Base-by-base conservation (phyloP, 2,888 invertebrate genomes). In the Eupithecia insigniata region DNA sequence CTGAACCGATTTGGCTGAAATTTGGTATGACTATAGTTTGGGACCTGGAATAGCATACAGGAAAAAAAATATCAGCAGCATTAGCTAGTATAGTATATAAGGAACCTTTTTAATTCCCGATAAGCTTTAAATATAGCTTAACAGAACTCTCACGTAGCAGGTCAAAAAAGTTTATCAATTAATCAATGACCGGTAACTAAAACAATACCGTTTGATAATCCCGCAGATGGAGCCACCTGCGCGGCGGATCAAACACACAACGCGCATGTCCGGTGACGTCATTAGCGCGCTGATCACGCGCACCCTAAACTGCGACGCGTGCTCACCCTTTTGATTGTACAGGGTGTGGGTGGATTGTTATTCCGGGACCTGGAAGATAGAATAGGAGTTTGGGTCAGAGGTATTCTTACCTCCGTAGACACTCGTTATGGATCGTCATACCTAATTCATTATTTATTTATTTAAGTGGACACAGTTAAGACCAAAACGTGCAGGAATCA, bases 261-360 rank as follows among this genome's bases (percentile, higher is more conserved):
- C 66, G 69, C 66, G 78, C 73, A 66, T 76, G 77, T 76, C 74
- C 74, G 73, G 75, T 61, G 81, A 82, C 87, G 85, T 89, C 90
- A 93, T 93, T 92, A 92, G 88, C 86, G 90, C 87, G 85, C 93
- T 79, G 84, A 89, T 89, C 93, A 93, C 93, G 93, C 88, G 89
- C 90, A 81, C 84, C 85, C 79, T 91, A 92, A 92, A 92, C 91
- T 90, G 88, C 88, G 91, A 85, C 93, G 91, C 93, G 92, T 92
- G 92, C 88, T 86, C 90, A 90, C 90, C 91, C 92, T 85, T 66
- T 82, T 70, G 43, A 70, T 55, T 43, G 34, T 80, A 80, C 87
- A 91, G 86, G 90, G 88, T 79, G 74, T 85, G 8, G 7, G n/a
- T 26, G 12, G 55, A 14, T 26, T 22, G 55, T 26, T 3, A 51